A percentile compares a stretch with the other conserved stretches of the same genome.
Evolutionary conservation across 2,113 vertebrate genomes (phyloP).

Genomic region (Haemorhous mexicanus): DNA sequence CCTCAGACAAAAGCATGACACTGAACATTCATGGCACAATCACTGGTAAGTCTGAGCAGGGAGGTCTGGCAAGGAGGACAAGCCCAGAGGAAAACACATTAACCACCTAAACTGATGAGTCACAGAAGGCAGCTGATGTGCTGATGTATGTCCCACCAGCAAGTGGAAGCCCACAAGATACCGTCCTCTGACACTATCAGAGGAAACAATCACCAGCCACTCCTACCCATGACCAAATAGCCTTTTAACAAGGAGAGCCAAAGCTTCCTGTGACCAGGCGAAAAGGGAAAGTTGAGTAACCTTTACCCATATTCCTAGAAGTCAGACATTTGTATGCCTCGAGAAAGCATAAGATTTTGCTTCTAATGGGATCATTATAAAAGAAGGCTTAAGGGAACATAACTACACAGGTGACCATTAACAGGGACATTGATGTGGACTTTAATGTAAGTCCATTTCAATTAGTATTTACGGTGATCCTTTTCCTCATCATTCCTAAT

Average conservation of each 20-base stretch:
- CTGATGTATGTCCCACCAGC: neutral
- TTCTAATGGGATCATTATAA: neutral
- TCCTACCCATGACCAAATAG: neutral
- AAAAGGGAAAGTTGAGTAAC: neutral
- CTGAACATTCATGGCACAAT: accelerated
- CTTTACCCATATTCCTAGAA: neutral
- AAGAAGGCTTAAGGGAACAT: neutral
- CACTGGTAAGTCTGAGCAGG: neutral
- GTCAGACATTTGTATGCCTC: neutral
- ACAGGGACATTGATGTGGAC: neutral
- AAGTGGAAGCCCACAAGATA: neutral
- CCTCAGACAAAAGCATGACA: neutral
- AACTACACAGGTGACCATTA: neutral
- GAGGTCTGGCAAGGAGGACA: neutral
- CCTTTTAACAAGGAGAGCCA: neutral
- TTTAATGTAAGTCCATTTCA: accelerated
- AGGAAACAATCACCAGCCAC: neutral
- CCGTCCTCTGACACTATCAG: neutral
- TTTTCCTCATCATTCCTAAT: neutral
- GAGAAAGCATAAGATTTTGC: neutral
- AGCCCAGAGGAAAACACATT: neutral
- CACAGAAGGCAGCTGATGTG: neutral
- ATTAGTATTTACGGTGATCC: neutral
- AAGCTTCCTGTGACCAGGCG: neutral
- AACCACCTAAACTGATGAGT: neutral